These are phyloP conservation scores for Augiades crinisus DNA, from an alignment of 2,888 invertebrate species.

Conservation along the genomic window DNA sequence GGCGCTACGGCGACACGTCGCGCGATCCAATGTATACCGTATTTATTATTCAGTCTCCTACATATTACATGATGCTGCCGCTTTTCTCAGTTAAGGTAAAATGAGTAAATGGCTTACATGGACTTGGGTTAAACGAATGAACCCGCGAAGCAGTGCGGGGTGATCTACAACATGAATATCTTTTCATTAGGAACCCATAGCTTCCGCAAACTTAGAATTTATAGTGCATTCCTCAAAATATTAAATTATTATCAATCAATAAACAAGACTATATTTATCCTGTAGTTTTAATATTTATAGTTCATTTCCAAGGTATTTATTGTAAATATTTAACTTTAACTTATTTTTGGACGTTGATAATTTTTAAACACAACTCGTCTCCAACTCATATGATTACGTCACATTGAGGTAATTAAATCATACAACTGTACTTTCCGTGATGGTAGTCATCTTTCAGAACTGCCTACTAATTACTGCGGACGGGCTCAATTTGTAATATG, in stretches of 20 bases:
- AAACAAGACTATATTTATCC: too few relatives aligned
- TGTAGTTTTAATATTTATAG: slow-evolving; percentile 18
- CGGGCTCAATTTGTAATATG: too few relatives aligned
- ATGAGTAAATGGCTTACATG: slow-evolving; percentile 43
- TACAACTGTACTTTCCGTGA: too few relatives aligned
- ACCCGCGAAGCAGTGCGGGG: slow-evolving; percentile 13
- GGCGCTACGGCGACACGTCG: slow-evolving; percentile 49
- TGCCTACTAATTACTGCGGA: too few relatives aligned
- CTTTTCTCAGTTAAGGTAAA: slow-evolving; percentile 49
- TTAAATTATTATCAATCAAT: too few relatives aligned
- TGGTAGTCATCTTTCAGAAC: too few relatives aligned
- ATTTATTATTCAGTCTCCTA: slow-evolving; percentile 61
- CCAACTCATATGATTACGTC: too few relatives aligned
- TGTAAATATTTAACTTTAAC: too few relatives aligned
- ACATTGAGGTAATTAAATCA: too few relatives aligned
- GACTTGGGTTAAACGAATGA: slow-evolving; percentile 25
- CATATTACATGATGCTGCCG: slow-evolving; percentile 52
- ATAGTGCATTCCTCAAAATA: slow-evolving; percentile 43
- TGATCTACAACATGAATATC: slow-evolving; percentile 39
- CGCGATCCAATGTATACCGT: slow-evolving; percentile 50
- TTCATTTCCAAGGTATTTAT: background rate
- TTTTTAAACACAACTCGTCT: too few relatives aligned
- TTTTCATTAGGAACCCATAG: slow-evolving; percentile 45
- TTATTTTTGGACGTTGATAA: too few relatives aligned
- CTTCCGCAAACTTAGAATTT: slow-evolving; percentile 47